These are phyloP conservation scores for Poeciliopsis turneri DNA, from an alignment of 2,797 vertebrate species.

Conservation along the genomic window DNA sequence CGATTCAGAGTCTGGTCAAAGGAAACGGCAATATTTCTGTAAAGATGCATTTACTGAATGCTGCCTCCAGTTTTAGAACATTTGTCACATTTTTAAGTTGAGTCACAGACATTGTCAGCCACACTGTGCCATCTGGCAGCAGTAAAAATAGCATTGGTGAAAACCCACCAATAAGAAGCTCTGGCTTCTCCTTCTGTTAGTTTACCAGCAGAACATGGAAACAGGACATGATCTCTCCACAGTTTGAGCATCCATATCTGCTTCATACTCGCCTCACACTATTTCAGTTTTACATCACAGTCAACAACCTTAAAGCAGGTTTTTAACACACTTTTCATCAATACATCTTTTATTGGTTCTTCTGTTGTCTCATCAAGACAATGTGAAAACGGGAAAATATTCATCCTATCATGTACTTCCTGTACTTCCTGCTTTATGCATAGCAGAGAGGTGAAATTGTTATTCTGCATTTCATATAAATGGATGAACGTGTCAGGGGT, in stretches of 20 bases:
- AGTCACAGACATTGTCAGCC: constrained; percentile 17
- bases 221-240: not conserved
- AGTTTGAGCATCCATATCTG: not conserved
- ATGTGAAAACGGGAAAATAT: constrained; percentile 10
- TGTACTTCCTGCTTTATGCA: constrained; percentile 5
- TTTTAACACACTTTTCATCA: not conserved
- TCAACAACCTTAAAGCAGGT: not conserved
- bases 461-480: not conserved
- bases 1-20: constrained; percentile 42
- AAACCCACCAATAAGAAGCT: not conserved
- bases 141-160: not conserved
- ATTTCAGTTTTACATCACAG: not conserved
- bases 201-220: not conserved
- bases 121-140: constrained; percentile 12
- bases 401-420: not conserved
- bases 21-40: constrained; percentile 5
- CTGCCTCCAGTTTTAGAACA: constrained; percentile 21
- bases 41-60: constrained; percentile 10
- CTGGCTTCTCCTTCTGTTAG: not conserved
- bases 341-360: not conserved
- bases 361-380: not conserved
- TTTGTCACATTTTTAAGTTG: constrained; percentile 20
- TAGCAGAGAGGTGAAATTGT: constrained; percentile 3
- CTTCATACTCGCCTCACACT: not conserved
- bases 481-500: not conserved